Conservation (phyloP, 2,113 vertebrate species). For the Bos indicus region DNA sequence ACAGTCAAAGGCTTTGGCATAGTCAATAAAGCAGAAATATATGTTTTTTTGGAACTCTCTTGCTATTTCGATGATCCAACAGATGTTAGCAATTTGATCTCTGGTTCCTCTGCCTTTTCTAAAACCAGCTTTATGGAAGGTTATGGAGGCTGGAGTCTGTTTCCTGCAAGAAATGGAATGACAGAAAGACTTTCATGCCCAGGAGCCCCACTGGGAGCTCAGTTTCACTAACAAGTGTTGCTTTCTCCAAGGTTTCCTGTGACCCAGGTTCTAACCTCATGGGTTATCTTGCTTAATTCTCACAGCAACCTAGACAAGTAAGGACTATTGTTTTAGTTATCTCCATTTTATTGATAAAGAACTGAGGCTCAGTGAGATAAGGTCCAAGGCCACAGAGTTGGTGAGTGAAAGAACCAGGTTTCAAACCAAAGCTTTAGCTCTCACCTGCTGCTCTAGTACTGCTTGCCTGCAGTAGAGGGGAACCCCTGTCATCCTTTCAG, state of each 20-base stretch:
- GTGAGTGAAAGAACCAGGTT: not conserved
- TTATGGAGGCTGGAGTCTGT: not conserved
- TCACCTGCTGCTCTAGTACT: not conserved
- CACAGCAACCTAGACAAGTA: not conserved
- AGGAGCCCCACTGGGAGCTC: not conserved
- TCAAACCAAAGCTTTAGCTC: not conserved
- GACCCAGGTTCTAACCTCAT: not conserved
- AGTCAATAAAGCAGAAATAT: not conserved
- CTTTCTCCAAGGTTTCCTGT: not conserved
- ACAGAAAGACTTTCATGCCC: not conserved
- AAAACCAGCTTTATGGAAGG: not conserved
- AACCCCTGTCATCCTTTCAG: too few relatives aligned
- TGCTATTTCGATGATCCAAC: fast-evolving
- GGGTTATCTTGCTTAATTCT: not conserved
- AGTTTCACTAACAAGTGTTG: not conserved
- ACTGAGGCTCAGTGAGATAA: not conserved
- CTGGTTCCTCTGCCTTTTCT: not conserved
- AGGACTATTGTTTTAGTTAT: not conserved
- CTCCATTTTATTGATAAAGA: not conserved
- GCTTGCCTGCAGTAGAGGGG: not conserved
- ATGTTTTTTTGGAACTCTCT: not conserved
- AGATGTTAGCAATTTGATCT: not conserved
- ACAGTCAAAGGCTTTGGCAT: not conserved
- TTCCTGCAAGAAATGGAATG: not conserved
- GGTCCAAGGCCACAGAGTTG: not conserved